Conservation (phyloP, 2,113 vertebrate species). For the Myodes glareolus region DNA sequence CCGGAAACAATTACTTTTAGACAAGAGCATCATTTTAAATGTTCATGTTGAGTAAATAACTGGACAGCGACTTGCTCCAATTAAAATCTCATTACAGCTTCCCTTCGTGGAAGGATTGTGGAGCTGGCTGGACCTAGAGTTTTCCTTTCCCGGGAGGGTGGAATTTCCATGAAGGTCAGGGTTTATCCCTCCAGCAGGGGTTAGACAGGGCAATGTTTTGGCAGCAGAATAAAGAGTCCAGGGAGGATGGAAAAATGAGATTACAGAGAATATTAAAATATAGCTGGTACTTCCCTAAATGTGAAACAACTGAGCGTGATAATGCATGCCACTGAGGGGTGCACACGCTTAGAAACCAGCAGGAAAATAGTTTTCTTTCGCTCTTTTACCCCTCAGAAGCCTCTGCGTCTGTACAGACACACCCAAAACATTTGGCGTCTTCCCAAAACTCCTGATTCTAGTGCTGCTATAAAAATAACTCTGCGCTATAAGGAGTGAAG, state of each 20-base stretch:
- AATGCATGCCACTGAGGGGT: slow-evolving; percentile 15
- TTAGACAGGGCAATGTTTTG: slow-evolving; percentile 69
- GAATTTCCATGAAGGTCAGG: slow-evolving; percentile 78
- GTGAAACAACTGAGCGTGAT: slow-evolving; percentile 31
- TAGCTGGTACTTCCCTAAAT: not conserved
- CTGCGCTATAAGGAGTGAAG: slow-evolving; percentile 43
- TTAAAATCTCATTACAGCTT: slow-evolving; percentile 60
- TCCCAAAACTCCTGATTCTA: slow-evolving; percentile 62
- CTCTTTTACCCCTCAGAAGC: not conserved
- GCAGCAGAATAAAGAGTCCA: slow-evolving; percentile 70
- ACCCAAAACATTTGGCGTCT: slow-evolving; percentile 70
- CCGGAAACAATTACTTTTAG: slow-evolving; percentile 23
- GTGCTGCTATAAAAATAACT: slow-evolving; percentile 63
- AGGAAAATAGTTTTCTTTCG: slow-evolving; percentile 56
- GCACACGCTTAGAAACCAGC: slow-evolving; percentile 59
- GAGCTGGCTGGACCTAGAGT: slow-evolving; percentile 46
- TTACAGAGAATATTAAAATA: slow-evolving; percentile 52
- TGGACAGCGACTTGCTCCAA: slow-evolving; percentile 3
- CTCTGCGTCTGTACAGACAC: slow-evolving; percentile 32
- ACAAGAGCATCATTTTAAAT: slow-evolving; percentile 47
- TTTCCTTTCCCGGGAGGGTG: slow-evolving; percentile 72
- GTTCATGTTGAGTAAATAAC: slow-evolving; percentile 27
- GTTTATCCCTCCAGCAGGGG: slow-evolving; percentile 71
- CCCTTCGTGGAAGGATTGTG: slow-evolving; percentile 12
- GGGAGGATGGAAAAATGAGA: slow-evolving; percentile 49